Evolutionary conservation across 2,113 vertebrate species (phyloP).

Genomic region (Crocuta crocuta): DNA sequence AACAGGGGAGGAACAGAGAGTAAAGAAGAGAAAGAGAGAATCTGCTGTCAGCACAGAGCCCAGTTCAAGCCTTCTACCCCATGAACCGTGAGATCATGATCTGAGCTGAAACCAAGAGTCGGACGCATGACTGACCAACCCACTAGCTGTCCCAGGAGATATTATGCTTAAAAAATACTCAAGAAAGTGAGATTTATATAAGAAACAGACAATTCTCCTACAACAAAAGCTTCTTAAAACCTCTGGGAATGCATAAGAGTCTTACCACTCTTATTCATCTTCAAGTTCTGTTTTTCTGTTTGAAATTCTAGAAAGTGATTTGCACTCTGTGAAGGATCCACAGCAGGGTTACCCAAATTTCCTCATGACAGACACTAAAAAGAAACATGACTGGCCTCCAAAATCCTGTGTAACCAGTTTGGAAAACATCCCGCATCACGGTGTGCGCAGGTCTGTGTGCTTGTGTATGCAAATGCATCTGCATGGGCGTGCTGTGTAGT

Average conservation of each 20-base stretch:
- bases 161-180: background rate
- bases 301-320: background rate
- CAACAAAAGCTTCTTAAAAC: background rate
- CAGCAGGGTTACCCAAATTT: background rate
- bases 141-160: background rate
- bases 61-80: no score
- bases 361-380: background rate
- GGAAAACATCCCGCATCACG: background rate
- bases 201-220: background rate
- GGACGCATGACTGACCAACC: no score
- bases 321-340: background rate
- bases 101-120: no score
- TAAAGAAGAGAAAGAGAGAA: no score
- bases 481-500: fast-evolving
- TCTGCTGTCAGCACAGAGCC: no score
- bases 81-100: no score
- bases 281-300: background rate
- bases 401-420: background rate
- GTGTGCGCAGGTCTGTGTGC: background rate
- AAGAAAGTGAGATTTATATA: background rate
- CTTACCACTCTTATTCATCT: background rate
- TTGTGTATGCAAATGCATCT: background rate
- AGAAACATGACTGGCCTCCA: background rate
- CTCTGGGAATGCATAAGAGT: background rate
- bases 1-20: no score